Evolutionary conservation across 2,888 invertebrate genomes (phyloP).

Genomic region (Drosophila yooni): DNA sequence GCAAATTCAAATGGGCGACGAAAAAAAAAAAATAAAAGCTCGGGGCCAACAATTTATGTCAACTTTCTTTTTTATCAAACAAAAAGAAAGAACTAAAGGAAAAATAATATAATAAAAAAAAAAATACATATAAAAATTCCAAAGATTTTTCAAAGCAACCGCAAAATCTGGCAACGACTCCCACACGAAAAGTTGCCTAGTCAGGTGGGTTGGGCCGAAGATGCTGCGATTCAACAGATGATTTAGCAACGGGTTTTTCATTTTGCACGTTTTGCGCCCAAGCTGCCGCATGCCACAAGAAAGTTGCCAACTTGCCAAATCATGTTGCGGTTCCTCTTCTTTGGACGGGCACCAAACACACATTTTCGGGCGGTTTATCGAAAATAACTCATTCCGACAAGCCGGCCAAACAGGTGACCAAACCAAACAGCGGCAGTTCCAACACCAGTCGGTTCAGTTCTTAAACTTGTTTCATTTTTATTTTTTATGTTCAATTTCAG

Average conservation of each 20-base stretch:
- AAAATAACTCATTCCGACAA: conserved; percentile 51
- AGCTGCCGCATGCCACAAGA: conserved; percentile 61
- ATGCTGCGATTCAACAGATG: conserved; percentile 65
- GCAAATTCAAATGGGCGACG: conserved; percentile 52
- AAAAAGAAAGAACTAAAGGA: conserved; percentile 70
- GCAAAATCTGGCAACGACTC: conserved; percentile 72
- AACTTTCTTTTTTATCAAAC: conserved; percentile 80
- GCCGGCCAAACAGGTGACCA: conserved; percentile 75
- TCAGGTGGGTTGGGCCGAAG: conserved; percentile 70
- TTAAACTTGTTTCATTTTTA: conserved; percentile 73
- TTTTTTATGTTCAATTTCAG: conserved; percentile 49
- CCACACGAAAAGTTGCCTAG: conserved; percentile 70
- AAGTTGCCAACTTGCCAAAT: conserved; percentile 75
- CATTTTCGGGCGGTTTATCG: conserved; percentile 58
- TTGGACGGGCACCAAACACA: conserved; percentile 48
- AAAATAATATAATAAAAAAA: conserved; percentile 26
- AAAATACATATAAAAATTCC: conserved; percentile 49
- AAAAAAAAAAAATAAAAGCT: conserved; percentile 39
- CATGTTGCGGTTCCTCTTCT: conserved; percentile 61
- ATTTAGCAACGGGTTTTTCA: conserved; percentile 70
- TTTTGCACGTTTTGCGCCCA: conserved; percentile 18
- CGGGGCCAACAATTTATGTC: conserved; percentile 72
- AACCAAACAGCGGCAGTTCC: conserved; percentile 24
- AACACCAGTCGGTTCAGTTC: conserved; percentile 66
- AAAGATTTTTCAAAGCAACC: conserved; percentile 75